Evolutionary conservation across 1,140 invertebrate species (phyloP).

Genomic region (Notospermus geniculatus): DNA sequence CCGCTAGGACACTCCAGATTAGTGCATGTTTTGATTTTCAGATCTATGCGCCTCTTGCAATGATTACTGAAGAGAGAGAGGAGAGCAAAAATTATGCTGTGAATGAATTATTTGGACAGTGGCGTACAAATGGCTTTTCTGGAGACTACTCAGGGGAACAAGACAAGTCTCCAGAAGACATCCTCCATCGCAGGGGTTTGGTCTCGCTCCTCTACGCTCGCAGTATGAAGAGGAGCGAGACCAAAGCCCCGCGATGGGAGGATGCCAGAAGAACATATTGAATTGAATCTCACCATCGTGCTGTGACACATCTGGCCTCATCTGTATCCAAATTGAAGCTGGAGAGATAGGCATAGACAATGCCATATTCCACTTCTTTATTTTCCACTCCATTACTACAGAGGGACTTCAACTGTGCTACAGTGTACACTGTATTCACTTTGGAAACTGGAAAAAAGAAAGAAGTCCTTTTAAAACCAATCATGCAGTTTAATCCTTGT

Average conservation of each 20-base stretch:
- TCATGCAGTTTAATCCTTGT: too few species aligned
- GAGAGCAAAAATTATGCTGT: too few species aligned
- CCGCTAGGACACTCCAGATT: constrained; percentile 30
- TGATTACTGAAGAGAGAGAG: constrained; percentile 27
- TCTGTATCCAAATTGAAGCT: constrained; percentile 12
- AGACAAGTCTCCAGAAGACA: too few species aligned
- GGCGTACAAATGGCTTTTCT: too few species aligned
- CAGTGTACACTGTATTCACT: constrained; percentile 32
- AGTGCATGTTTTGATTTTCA: constrained; percentile 26
- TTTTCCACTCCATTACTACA: constrained; percentile 2
- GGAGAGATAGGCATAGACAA: constrained; percentile 13
- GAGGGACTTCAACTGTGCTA: constrained; percentile 27
- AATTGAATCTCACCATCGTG: constrained; percentile 12
- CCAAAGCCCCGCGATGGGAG: too few species aligned
- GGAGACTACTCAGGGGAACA: too few species aligned
- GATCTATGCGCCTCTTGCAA: constrained; percentile 29
- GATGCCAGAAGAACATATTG: too few species aligned
- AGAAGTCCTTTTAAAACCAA: too few species aligned
- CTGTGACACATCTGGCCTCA: neutral
- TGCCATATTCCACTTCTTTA: constrained; percentile 4
- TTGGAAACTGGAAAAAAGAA: constrained; percentile 30
- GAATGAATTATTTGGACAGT: too few species aligned
- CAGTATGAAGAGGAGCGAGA: too few species aligned
- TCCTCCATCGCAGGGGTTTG: too few species aligned
- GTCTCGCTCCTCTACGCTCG: too few species aligned